Base-by-base conservation (phyloP, 2,888 invertebrate species). In the Sesia bembeciformis region DNA sequence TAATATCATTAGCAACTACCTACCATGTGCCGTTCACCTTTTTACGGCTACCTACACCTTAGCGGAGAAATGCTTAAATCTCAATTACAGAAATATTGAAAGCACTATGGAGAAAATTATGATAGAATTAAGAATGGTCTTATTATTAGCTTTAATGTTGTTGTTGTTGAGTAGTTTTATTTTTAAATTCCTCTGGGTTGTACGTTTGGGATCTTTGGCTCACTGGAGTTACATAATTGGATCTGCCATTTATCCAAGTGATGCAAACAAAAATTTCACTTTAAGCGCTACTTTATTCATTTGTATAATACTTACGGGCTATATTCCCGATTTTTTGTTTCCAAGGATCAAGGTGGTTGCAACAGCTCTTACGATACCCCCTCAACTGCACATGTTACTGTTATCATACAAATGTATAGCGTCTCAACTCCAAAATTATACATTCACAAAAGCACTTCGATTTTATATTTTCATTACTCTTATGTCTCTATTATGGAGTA, bases 361-460 rank as follows among this genome's bases (percentile, higher is more conserved):
- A 0, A 78, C 76, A 7, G 72, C 68, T 1, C 52, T 82, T 41
- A 77, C 70, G 42, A 66, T 84, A 49, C 77, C 78, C 5, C 81
- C 82, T 0, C 82, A 82, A 57, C 53, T 80, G 0, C 82, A 84
- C 56, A 72, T 82, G 74, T 52, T 81, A 8, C 5, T 74, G n/a
- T 51, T 82, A 39, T 56, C 82, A 6, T 61, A 76, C 42, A 70
- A 62, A 62, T 64, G 64, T 55, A 52, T 78, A 5, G 49, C 70
- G 0, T 52, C 52, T 7, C 58, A 57, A 4, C 52, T 72, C 6
- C 60, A 73, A 56, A 77, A 74, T 56, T 62, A 66, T 39, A 62
- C 66, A 3, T 57, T 77, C 4, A 60, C 58, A 0, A 78, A 74
- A 60, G 62, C 68, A 3, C 56, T 81, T 6, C 58, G 60, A 56